A percentile compares a stretch with the other conserved stretches of the same genome.
These are phyloP conservation scores for Galerucella calmariensis DNA, from an alignment of 2,888 invertebrate species.

Conservation along the genomic window DNA sequence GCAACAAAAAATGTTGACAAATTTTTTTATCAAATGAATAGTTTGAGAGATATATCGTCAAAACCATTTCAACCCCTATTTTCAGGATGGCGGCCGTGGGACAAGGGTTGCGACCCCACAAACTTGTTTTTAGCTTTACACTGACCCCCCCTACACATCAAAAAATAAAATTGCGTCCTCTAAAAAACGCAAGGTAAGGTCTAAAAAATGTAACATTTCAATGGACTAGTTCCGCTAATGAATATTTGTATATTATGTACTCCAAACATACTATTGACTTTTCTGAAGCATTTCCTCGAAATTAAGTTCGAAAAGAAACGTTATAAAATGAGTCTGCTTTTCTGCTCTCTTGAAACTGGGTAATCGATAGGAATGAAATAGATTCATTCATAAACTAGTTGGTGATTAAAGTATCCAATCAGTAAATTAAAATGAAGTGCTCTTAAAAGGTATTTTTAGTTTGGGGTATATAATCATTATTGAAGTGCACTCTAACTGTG, in stretches of 20 bases:
- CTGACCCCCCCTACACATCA: too few relatives aligned
- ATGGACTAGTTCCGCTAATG: neutral
- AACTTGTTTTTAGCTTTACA: too few relatives aligned
- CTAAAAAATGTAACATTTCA: too few relatives aligned
- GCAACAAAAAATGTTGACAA: too few relatives aligned
- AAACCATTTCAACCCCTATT: too few relatives aligned
- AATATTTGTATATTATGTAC: neutral
- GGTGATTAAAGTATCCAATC: neutral
- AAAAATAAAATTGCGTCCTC: too few relatives aligned
- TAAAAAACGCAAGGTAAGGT: too few relatives aligned
- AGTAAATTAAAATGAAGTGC: constrained; percentile 5
- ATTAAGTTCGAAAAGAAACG: neutral
- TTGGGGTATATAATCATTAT: neutral
- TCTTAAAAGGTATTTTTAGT: neutral
- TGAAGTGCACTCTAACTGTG: neutral
- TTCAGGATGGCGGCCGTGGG: too few relatives aligned
- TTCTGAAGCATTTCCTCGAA: neutral
- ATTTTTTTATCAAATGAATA: too few relatives aligned
- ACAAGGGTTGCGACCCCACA: too few relatives aligned
- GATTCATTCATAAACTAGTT: neutral
- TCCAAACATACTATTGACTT: neutral
- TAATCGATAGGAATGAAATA: constrained; percentile 4
- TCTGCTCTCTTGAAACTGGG: neutral
- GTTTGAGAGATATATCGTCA: too few relatives aligned
- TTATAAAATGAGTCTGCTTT: constrained; percentile 1